A percentile compares a stretch with the other conserved stretches of the same genome.
These are phyloP conservation scores for Ichneumoninae sp. DNA, from an alignment of 2,888 invertebrate genomes.

Conservation along the genomic window DNA sequence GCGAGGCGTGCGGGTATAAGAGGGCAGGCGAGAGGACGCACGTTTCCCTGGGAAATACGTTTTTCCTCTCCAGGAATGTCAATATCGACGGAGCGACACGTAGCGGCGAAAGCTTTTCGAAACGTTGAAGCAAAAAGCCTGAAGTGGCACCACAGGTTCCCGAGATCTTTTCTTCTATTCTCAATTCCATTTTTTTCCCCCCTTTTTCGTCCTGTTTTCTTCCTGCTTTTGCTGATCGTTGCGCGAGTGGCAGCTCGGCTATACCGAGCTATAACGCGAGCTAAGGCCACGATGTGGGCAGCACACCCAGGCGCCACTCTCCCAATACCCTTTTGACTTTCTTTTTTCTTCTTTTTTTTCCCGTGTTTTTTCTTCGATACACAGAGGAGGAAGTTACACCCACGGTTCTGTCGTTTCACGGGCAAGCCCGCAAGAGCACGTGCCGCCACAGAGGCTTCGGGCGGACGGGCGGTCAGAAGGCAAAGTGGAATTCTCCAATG, in stretches of 20 bases:
- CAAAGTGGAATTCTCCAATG: constrained; percentile 67
- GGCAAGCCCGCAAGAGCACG: constrained; percentile 57
- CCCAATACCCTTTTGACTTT: constrained; percentile 11
- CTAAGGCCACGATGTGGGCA: constrained; percentile 18
- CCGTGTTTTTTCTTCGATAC: not conserved
- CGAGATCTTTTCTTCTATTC: constrained; percentile 34
- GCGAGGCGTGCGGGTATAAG: not conserved
- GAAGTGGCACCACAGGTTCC: constrained; percentile 21
- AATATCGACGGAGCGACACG: constrained; percentile 52
- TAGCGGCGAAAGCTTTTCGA: constrained; percentile 27
- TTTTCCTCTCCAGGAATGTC: constrained; percentile 59
- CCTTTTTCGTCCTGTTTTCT: constrained; percentile 16
- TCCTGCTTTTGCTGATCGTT: constrained; percentile 9
- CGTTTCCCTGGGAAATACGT: constrained; percentile 52
- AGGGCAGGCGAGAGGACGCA: not conserved
- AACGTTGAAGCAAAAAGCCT: constrained; percentile 17
- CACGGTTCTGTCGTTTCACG: constrained; percentile 44
- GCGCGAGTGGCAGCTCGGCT: constrained; percentile 11
- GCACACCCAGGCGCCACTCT: constrained; percentile 23
- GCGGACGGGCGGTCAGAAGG: constrained; percentile 49
- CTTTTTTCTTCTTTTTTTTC: not conserved
- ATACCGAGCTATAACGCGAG: constrained; percentile 21
- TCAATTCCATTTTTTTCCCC: constrained; percentile 17
- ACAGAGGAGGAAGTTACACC: not conserved
- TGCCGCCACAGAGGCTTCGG: constrained; percentile 37